Evolutionary conservation across 2,113 vertebrate species (phyloP).

Genomic region (Scomber scombrus): DNA sequence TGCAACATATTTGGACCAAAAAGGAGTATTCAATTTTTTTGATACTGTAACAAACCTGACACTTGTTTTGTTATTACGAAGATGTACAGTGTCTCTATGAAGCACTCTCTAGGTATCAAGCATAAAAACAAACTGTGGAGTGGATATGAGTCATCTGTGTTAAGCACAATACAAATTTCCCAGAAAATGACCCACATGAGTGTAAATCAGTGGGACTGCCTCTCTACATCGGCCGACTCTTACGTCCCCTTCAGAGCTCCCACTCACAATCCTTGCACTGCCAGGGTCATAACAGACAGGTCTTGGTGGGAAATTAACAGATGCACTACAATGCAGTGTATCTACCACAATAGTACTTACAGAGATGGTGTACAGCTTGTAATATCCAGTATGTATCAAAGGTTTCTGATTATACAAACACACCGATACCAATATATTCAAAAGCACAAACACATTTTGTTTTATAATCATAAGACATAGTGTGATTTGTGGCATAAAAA

Average conservation of each 20-base stretch:
- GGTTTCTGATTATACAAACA: not conserved
- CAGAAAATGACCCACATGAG: constrained; percentile 59
- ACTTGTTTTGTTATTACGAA: constrained; percentile 13
- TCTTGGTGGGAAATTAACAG: constrained; percentile 33
- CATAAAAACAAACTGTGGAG: constrained; percentile 66
- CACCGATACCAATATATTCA: not conserved
- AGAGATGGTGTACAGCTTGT: constrained; percentile 13
- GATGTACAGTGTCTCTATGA: constrained; percentile 26
- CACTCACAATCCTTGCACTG: constrained; percentile 46
- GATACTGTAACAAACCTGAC: constrained; percentile 42
- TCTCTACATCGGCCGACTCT: constrained; percentile 17
- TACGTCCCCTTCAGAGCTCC: constrained; percentile 39
- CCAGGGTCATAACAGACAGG: constrained; percentile 20
- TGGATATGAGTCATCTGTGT: constrained; percentile 58
- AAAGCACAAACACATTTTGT: no score
- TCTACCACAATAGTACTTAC: not conserved
- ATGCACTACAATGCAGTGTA: constrained; percentile 3
- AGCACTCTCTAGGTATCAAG: constrained; percentile 56
- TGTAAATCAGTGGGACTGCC: constrained; percentile 63
- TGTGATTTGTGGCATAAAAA: not conserved
- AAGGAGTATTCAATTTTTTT: constrained; percentile 35
- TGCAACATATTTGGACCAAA: not conserved
- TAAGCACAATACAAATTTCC: constrained; percentile 62
- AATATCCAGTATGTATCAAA: constrained; percentile 10
- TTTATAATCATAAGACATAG: not conserved